These are phyloP conservation scores for Tiliacea aurago DNA, from an alignment of 2,888 invertebrate species.

Conservation along the genomic window DNA sequence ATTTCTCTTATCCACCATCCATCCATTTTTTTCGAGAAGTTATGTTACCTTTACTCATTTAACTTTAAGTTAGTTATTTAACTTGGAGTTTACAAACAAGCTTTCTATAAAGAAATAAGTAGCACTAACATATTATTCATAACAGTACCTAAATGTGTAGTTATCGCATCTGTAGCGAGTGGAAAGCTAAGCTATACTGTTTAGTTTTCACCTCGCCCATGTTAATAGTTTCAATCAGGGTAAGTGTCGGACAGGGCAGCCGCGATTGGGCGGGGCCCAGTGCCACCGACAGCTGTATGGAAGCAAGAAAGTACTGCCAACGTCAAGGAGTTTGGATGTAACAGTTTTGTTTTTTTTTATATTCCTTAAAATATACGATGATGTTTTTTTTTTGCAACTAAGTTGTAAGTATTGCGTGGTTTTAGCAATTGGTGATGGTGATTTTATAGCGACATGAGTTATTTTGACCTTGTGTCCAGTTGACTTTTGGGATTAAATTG, in stretches of 20 bases:
- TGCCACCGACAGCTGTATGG: slow-evolving; percentile 63
- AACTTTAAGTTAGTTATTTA: not conserved
- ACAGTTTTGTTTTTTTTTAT: too few relatives aligned
- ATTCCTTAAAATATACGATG: too few relatives aligned
- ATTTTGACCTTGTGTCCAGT: too few relatives aligned
- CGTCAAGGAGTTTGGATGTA: not conserved
- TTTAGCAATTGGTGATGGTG: too few relatives aligned
- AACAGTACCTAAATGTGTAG: slow-evolving; percentile 48
- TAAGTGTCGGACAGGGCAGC: slow-evolving; percentile 62
- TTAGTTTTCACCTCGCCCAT: slow-evolving; percentile 70
- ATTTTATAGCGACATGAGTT: too few relatives aligned
- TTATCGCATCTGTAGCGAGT: slow-evolving; percentile 45
- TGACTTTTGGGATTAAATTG: too few relatives aligned
- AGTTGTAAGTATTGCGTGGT: too few relatives aligned
- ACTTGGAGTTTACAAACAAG: not conserved
- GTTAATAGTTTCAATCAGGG: slow-evolving; percentile 75
- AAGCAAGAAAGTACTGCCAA: slow-evolving; percentile 47
- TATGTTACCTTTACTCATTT: not conserved
- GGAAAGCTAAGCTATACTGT: slow-evolving; percentile 65
- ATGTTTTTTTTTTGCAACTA: too few relatives aligned
- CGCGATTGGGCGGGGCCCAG: slow-evolving; percentile 65
- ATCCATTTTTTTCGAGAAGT: not conserved
- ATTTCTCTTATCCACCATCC: not conserved
- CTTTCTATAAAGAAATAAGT: not conserved
- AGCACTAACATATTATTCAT: slow-evolving; percentile 19